Base-by-base conservation (phyloP, 2,888 invertebrate genomes). In the Ochropleura plecta region DNA sequence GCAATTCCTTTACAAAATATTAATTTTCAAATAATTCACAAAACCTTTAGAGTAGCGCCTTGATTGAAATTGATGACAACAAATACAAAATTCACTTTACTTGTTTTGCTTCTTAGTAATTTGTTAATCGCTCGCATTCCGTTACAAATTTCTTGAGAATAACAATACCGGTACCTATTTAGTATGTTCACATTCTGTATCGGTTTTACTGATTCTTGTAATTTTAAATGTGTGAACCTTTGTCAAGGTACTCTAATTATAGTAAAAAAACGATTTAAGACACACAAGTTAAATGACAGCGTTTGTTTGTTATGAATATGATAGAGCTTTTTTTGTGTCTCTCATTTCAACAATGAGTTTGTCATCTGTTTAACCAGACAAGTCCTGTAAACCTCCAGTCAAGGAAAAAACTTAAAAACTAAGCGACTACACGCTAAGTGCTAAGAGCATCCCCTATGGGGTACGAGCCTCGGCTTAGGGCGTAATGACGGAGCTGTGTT, bases 21-120 rank as follows among this genome's bases (percentile, higher is more conserved):
- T 73, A 77, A 79, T 79, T 71, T 81, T 70, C 63, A 64, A 75
- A 78, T 78, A 78, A 80, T 74, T 78, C 59, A 51, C 12, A 49
- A 30, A 81, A 72, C 65, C 70, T 55, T 72, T 60, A 62, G 63
- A 74, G 81, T 79, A 70, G 82, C 83, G 66, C 70, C 74, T 77
- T 79, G 76, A 83, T 86, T 85, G 76, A 83, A 79, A 84, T 80
- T 85, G 83, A 85, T 83, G 83, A 86, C 76, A 85, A 70, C 68
- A 76, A 81, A 82, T 83, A 82, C 73, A 74, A 73, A 81, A 86
- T 85, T 81, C 73, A 81, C 76, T 86, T 86, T 79, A 84, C 68
- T 86, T 78, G 80, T 82, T 78, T 78, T 10, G 42, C 67, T 88
- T 85, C 84, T 84, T 42, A 42, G 79, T 84, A 85, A 82, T 85